Percentiles rank a stretch among this genome's conserved stretches.
phyloP scores from a whole-genome alignment of 2,888 invertebrate species.

The Caenorhabditis panamensis region DNA sequence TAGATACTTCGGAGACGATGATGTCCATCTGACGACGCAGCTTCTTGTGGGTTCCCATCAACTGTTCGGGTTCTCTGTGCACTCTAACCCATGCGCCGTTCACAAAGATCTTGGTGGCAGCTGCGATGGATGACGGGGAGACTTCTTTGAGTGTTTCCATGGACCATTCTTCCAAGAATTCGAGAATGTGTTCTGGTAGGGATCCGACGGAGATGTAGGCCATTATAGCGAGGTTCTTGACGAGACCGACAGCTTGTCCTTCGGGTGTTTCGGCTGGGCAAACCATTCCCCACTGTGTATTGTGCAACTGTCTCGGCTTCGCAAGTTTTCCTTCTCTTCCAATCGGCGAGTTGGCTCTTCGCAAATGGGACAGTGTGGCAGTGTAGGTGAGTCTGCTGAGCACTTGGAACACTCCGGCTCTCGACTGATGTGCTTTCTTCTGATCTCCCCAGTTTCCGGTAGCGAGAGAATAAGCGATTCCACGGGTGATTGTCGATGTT shows the following conservation, averaged over 20 bases:
- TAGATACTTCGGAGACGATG: slow-evolving; percentile 98
- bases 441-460: slow-evolving; percentile 99
- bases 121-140: slow-evolving; percentile 97
- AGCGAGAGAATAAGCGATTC: slow-evolving; percentile 95
- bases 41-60: slow-evolving; percentile 97
- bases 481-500: slow-evolving; percentile 98
- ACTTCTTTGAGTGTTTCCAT: slow-evolving; percentile 99
- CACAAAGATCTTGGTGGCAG: slow-evolving; percentile 99
- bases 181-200: slow-evolving; percentile 98
- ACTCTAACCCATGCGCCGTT: slow-evolving; percentile 99
- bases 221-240: slow-evolving; percentile 99
- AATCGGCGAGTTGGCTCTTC: slow-evolving; percentile 98
- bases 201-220: slow-evolving; percentile 99
- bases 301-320: slow-evolving; percentile 98
- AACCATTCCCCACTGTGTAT: slow-evolving; percentile 96
- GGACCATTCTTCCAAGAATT: slow-evolving; percentile 99
- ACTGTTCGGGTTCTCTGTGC: slow-evolving; percentile 91
- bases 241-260: slow-evolving; percentile 87
- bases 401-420: slow-evolving; percentile 94
- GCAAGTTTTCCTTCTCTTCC: slow-evolving; percentile 99
- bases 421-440: slow-evolving; percentile 98
- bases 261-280: slow-evolving; percentile 99
- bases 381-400: slow-evolving; percentile 98
- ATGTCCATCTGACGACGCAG: slow-evolving; percentile 99
- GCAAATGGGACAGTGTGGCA: slow-evolving; percentile 96